Conservation (phyloP, 2,113 vertebrate genomes). For the Halichoeres trimaculatus region DNA sequence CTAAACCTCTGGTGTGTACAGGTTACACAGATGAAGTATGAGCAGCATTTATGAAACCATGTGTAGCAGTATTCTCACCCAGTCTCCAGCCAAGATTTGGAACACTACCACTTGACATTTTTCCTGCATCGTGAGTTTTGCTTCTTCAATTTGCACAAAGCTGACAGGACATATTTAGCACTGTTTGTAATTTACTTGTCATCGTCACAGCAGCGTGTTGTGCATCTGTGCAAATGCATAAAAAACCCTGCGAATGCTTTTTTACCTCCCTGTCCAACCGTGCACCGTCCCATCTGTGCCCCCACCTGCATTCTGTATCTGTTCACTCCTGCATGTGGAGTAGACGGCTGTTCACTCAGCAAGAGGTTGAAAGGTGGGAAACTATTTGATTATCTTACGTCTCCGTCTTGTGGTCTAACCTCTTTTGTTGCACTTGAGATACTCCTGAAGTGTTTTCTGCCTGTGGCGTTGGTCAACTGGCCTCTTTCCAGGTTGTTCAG, state of each 20-base stretch:
- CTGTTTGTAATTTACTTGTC: slow-evolving; percentile 9
- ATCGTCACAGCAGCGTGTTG: neutral
- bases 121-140: neutral
- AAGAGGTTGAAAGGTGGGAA: slow-evolving; percentile 39
- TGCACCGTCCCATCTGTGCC: slow-evolving; percentile 30
- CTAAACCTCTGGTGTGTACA: neutral
- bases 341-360: slow-evolving; percentile 35
- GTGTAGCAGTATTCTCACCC: neutral
- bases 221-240: neutral
- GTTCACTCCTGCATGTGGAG: slow-evolving; percentile 7
- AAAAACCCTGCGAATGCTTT: neutral
- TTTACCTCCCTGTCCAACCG: neutral
- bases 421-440: neutral
- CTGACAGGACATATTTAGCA: neutral
- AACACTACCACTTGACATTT: neutral
- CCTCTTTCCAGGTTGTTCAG: slow-evolving; percentile 29
- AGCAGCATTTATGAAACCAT: neutral
- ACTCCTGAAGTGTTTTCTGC: slow-evolving; percentile 14
- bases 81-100: neutral
- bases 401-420: slow-evolving; percentile 1
- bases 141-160: neutral
- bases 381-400: slow-evolving; percentile 6
- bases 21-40: neutral
- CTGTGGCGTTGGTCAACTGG: slow-evolving; percentile 26
- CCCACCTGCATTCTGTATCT: slow-evolving; percentile 13